Conservation (phyloP, 2,888 invertebrate species). For the Oligia strigilis region DNA sequence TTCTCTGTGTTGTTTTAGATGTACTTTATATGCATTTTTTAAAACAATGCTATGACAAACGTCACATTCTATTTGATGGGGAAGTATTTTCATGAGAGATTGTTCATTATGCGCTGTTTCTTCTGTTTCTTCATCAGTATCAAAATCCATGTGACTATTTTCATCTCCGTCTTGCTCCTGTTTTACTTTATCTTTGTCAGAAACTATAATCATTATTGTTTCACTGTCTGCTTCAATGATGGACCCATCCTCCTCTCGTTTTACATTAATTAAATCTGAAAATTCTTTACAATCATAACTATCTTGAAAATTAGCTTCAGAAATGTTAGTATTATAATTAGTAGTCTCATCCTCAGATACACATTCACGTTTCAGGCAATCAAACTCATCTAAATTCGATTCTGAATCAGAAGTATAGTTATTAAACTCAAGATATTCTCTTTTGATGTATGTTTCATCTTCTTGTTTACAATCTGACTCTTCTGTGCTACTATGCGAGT, state of each 20-base stretch:
- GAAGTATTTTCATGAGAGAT: conserved; percentile 33
- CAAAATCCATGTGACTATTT: conserved; percentile 49
- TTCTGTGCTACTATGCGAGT: conserved; percentile 5
- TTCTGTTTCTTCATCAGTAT: conserved; percentile 44
- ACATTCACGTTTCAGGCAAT: conserved; percentile 17
- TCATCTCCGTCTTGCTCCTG: conserved; percentile 32
- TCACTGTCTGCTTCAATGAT: conserved; percentile 44
- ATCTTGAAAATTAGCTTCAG: conserved; percentile 23
- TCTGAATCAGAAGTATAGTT: conserved; percentile 43
- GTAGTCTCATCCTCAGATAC: conserved; percentile 22
- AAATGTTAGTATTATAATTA: conserved; percentile 2
- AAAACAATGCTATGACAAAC: conserved; percentile 63
- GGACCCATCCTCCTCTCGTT: conserved; percentile 24
- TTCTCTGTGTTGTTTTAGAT: conserved; percentile 64
- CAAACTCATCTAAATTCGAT: conserved; percentile 28
- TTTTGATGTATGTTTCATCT: conserved; percentile 49
- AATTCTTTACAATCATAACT: conserved; percentile 9
- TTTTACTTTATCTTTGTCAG: conserved; percentile 52
- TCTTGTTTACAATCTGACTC: conserved; percentile 40
- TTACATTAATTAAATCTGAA: conserved; percentile 26
- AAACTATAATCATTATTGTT: conserved; percentile 54
- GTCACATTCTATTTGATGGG: conserved; percentile 61
- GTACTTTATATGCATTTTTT: conserved; percentile 54
- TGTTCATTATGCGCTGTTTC: conserved; percentile 43
- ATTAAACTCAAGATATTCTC: conserved; percentile 55